These are phyloP conservation scores for Mylabris phalerata DNA, from an alignment of 1,140 invertebrate genomes.

Conservation along the genomic window DNA sequence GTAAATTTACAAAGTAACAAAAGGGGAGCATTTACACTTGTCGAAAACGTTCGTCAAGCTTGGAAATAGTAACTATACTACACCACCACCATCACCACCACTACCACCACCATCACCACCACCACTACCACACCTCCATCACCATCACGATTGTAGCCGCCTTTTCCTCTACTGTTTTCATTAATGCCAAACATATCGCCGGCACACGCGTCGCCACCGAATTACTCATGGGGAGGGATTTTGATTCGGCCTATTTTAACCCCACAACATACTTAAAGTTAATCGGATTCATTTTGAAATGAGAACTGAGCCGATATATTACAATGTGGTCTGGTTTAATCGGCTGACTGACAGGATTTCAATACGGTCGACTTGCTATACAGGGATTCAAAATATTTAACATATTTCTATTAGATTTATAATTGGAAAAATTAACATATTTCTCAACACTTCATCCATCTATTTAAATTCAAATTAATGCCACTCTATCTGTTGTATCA, in stretches of 20 bases:
- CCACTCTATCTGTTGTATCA: neutral
- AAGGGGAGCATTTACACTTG: constrained; percentile 40
- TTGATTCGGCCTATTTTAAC: constrained; percentile 37
- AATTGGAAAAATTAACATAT: constrained; percentile 27
- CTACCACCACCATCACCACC: too few relatives aligned
- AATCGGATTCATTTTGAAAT: constrained; percentile 39
- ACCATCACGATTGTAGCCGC: neutral
- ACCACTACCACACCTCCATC: too few relatives aligned
- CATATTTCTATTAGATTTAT: constrained; percentile 26
- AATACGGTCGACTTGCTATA: constrained; percentile 23
- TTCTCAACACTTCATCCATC: constrained; percentile 16
- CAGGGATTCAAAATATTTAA: constrained; percentile 19
- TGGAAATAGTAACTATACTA: neutral
- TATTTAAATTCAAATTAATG: constrained; percentile 16
- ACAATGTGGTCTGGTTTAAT: constrained; percentile 16
- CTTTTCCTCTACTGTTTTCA: constrained; percentile 35
- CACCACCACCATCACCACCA: too few relatives aligned
- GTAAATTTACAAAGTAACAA: constrained; percentile 39
- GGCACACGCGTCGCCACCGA: constrained; percentile 36
- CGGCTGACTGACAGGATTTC: constrained; percentile 23
- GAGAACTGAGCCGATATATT: constrained; percentile 27
- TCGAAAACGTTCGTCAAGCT: constrained; percentile 33
- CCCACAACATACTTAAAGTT: constrained; percentile 39
- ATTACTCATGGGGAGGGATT: constrained; percentile 40
- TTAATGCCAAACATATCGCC: constrained; percentile 40